A percentile compares a stretch with the other conserved stretches of the same genome.
These are phyloP conservation scores for Characodon lateralis DNA, from an alignment of 2,797 vertebrate genomes.

Conservation along the genomic window DNA sequence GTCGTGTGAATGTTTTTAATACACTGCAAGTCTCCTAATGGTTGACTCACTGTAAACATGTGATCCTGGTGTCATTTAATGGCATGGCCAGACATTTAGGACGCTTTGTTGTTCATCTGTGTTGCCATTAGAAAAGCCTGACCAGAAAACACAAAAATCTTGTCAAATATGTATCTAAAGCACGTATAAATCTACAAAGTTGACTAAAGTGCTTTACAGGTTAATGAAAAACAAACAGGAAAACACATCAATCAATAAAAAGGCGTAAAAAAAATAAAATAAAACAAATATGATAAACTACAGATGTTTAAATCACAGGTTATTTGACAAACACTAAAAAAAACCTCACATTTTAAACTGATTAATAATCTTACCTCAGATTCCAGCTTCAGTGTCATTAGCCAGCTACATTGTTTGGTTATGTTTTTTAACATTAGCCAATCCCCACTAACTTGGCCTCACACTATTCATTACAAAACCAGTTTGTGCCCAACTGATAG, in stretches of 20 bases:
- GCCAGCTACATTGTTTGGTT: too few relatives aligned
- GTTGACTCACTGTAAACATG: background rate
- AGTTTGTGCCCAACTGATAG: too few relatives aligned
- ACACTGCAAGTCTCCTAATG: background rate
- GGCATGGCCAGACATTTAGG: background rate
- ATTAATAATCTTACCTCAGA: too few relatives aligned
- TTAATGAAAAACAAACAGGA: background rate
- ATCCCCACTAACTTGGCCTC: too few relatives aligned
- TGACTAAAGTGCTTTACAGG: background rate
- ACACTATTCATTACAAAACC: too few relatives aligned
- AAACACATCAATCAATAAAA: background rate
- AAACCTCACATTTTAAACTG: too few relatives aligned
- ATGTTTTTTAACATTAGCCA: too few relatives aligned
- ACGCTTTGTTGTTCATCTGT: background rate
- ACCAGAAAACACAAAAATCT: background rate
- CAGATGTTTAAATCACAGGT: background rate
- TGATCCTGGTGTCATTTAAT: background rate
- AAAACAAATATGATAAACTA: background rate
- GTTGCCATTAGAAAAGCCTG: background rate
- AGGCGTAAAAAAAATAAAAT: too few relatives aligned
- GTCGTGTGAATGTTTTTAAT: background rate
- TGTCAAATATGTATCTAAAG: background rate
- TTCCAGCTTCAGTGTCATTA: too few relatives aligned
- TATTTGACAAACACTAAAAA: background rate
- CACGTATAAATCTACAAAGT: background rate